Base-by-base conservation (phyloP, 2,797 vertebrate species). In the Psittacula echo region DNA sequence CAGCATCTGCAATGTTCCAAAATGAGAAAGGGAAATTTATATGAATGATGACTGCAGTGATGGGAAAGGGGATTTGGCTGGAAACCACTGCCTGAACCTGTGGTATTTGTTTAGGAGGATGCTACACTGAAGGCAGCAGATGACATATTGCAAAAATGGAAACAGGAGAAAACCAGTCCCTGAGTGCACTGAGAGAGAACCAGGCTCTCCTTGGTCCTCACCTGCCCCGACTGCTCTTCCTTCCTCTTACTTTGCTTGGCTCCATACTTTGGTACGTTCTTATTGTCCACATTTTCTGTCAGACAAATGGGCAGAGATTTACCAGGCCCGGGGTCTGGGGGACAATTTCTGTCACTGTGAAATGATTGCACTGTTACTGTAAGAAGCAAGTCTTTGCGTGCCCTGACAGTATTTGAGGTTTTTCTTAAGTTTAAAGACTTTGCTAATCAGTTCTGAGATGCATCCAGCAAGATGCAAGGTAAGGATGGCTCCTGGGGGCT, bases 61-160 rank as follows among this genome's bases (percentile, higher is more conserved):
- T 7, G 30, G 42, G 22, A 58, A 73, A 42, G n/a, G 48, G 61
- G 53, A 48, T 39, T 27, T 24, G 10, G 15, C 42, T 72, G 65
- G 32, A 70, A 83, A 29, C 30, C 32, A 13, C 45, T 54, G 50
- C 64, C 61, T 14, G 14, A 61, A 75, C 24, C 13, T 51, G 5
- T 1, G 32, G 15, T 62, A 6, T 74, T 51, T 96, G 14, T 90
- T 96, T 96, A 99, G 99, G 98, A 99, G 90, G 98, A 99, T 50
- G 95, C 98, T 11, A 99, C 99, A 0, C 96, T 99, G 90, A 96
- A 98, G 41, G 98, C 99, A 81, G 99, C 99, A 56, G 98, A 97
- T 13, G 92, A 98, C 37, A 99, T 99, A 89, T 32, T 99, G 90
- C 98, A 92, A 89, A 97, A 98, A 62, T 99, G 98, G 99, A 98